phyloP scores from a whole-genome alignment of 2,113 vertebrate genomes.

The Galbula dea region DNA sequence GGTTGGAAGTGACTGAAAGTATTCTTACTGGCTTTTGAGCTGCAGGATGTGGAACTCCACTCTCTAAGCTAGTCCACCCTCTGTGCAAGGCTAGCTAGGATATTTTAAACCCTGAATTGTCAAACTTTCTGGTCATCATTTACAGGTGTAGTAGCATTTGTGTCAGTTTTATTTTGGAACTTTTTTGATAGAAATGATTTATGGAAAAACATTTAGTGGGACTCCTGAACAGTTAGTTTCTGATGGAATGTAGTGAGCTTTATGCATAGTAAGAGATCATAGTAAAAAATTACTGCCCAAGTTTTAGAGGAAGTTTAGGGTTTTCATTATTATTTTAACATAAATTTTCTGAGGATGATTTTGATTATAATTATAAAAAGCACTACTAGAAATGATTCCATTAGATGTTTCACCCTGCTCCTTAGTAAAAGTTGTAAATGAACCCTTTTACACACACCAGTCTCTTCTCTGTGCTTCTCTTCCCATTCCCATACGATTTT shows the following conservation, averaged over 20 bases:
- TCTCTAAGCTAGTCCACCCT: not conserved
- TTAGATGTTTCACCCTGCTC: not conserved
- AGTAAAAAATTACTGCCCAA: not conserved
- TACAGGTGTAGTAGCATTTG: not conserved
- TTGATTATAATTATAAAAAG: not conserved
- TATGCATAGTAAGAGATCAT: not conserved
- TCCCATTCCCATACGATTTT: not conserved
- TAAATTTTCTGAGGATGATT: not conserved
- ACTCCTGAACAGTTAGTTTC: not conserved
- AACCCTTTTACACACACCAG: not conserved
- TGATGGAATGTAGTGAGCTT: not conserved
- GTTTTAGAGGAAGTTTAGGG: not conserved
- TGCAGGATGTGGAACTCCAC: not conserved
- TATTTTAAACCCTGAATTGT: not conserved
- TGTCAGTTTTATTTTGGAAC: not conserved
- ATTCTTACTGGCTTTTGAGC: not conserved
- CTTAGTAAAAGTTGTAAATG: not conserved
- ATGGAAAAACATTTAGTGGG: not conserved
- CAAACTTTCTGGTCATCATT: not conserved
- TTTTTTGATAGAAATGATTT: not conserved
- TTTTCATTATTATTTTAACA: not conserved
- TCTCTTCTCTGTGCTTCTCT: not conserved
- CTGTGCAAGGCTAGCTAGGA: not conserved
- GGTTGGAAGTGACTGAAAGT: not conserved
- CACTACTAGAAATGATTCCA: not conserved